These are phyloP conservation scores for Acanthosoma haemorrhoidale DNA, from an alignment of 2,888 invertebrate genomes.

Conservation along the genomic window DNA sequence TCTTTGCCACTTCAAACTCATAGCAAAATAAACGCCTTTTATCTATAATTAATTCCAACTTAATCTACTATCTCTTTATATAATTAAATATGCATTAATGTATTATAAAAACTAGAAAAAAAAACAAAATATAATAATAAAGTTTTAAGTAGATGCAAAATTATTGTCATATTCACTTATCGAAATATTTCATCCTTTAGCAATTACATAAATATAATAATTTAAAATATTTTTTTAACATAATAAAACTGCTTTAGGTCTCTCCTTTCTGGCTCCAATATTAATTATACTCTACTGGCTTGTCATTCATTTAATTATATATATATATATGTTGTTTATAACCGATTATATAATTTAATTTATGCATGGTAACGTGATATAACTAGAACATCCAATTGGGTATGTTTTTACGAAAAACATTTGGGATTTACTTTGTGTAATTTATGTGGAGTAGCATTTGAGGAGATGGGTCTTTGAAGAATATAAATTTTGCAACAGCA, in stretches of 20 bases:
- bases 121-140: slow-evolving; percentile 3
- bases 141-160: slow-evolving; percentile 21
- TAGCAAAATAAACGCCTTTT: slow-evolving; percentile 2
- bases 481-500: not conserved
- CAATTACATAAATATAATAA: not conserved
- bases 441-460: not conserved
- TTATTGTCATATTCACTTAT: slow-evolving; percentile 13
- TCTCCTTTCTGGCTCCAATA: slow-evolving; percentile 5
- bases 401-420: slow-evolving; percentile 9
- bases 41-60: slow-evolving; percentile 8
- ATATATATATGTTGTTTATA: not conserved
- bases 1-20: slow-evolving; percentile 5
- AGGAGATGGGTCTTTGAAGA: slow-evolving; percentile 14
- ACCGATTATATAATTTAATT: not conserved
- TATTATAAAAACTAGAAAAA: slow-evolving; percentile 19
- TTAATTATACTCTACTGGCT: not conserved
- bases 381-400: not conserved
- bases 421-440: not conserved
- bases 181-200: slow-evolving; percentile 6
- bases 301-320: slow-evolving; percentile 6
- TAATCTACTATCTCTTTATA: slow-evolving; percentile 20
- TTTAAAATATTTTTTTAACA: slow-evolving; percentile 1
- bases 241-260: slow-evolving; percentile 8
- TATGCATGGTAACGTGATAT: not conserved
- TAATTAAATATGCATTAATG: slow-evolving; percentile 17